Evolutionary conservation across 2,888 invertebrate species (phyloP), one percentile per base, ranked within the genome.

Genomic region (Trichopria drosophilae): DNA sequence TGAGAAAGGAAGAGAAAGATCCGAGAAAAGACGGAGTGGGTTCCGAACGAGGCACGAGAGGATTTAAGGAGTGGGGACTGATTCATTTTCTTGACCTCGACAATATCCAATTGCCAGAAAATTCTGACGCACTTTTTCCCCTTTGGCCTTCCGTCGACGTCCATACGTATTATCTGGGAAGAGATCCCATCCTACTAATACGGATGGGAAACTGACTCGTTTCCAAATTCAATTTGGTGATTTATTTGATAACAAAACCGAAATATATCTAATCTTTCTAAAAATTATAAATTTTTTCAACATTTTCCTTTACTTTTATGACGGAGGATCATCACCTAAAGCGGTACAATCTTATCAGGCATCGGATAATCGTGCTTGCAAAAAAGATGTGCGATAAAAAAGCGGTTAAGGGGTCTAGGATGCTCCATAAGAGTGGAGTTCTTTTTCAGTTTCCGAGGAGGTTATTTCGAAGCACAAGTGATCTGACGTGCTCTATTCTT

Each of bases 11-110:
- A 55, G 48, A 56, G 58, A 55, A 56, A 54, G 42, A 50, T 55
- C 28, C 31, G 40, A 57, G 47, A 45, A 59, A 42, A 60, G 61
- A 58, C 58, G 59, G 55, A 50, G 58, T 48, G 57, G 57, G 53
- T 58, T 59, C 53, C 51, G 43, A 59, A 59, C 53, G 60, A 58
- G 61, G 59, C 57, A 54, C 31, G 48, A 41, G 49, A 59, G 62
- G 64, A 66, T 67, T 64, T 63, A 61, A 61, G 63, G 58, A 65
- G 61, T 58, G 66, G 65, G 60, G 64, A 69, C 72, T 70, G 72
- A 71, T 72, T 71, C 62, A 63, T 66, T 72, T 70, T 65, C 71
- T 73, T 73, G 72, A 73, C 73, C 73, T 72, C 65, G 69, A 61
- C 64, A 66, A 68, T 59, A 50, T 42, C 51, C 46, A 45, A n/a